Base-by-base conservation (phyloP, 2,888 invertebrate genomes). In the Cerastis leucographa region DNA sequence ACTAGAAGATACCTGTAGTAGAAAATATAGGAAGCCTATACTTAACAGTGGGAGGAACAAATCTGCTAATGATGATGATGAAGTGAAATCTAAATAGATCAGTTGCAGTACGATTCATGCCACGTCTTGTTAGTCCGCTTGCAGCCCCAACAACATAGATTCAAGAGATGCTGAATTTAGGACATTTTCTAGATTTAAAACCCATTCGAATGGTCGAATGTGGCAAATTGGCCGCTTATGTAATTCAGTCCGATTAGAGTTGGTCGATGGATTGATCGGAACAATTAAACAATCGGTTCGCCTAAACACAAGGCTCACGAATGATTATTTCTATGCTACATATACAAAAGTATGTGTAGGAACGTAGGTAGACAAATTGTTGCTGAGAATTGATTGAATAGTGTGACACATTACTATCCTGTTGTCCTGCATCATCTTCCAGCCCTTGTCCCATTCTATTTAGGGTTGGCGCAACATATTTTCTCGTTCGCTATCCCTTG, bases 251-350 rank as follows among this genome's bases (percentile, higher is more conserved):
- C 46, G 35, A 78, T 82, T 78, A 71, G 14, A 54, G 54, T 44
- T 54, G 8, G 29, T 14, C 62, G 59, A 70, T 62, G 25, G 59
- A 42, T 64, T 69, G 78, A 84, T 73, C 40, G 49, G 35, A 70
- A 72, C 80, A 80, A 82, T 87, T 84, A 88, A 86, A 84, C 76
- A 84, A 88, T 82, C 78, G 54, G 19, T 1, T 25, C 51, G 73
- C 74, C 77, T 62, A 25, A 42, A 22, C 42, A 87, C 86, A 14
- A 29, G 56, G 49, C 35, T 66, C 35, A 19, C n/a, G n/a, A n/a
- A n/a, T 59, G 42, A 42, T 22, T 74, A 72, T 80, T 80, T 73
- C 29, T 29, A 35, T 44, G 35, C 19, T 29, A 49, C 51, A 22
- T 77, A 42, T 2, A 35, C 35, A 29, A 19, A 59, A 14, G 14